phyloP scores from a whole-genome alignment of 2,888 invertebrate genomes.

The Amphipoea lucens region DNA sequence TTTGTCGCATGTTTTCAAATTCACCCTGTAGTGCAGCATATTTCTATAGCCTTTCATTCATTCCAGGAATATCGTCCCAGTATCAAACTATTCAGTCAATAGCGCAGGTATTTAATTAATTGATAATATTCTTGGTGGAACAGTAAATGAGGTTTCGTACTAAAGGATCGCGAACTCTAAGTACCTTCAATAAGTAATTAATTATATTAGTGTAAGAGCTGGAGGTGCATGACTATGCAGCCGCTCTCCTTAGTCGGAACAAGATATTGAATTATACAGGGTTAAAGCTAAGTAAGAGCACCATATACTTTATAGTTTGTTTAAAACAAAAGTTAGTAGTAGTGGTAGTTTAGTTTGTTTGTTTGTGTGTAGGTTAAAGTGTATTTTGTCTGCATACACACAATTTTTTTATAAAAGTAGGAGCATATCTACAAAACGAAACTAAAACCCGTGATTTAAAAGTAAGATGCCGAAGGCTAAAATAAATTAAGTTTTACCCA shows the following conservation, averaged over 20 bases:
- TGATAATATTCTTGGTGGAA: constrained; percentile 20
- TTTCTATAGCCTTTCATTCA: constrained; percentile 4
- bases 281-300: background rate
- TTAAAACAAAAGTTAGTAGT: background rate
- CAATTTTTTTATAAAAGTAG: background rate
- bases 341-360: too few relatives aligned
- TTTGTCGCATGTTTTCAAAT: too few relatives aligned
- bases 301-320: background rate
- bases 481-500: background rate
- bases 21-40: background rate
- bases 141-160: background rate
- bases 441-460: background rate
- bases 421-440: background rate
- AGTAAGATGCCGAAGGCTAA: background rate
- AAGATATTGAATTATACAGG: constrained; percentile 24
- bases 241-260: background rate
- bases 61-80: background rate
- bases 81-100: constrained; percentile 16
- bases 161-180: constrained; percentile 23
- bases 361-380: background rate
- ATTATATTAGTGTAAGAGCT: constrained; percentile 32
- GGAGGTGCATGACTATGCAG: constrained; percentile 31
- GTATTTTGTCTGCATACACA: background rate
- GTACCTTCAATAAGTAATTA: constrained; percentile 43
- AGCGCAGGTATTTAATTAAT: constrained; percentile 22